A percentile compares a stretch with the other conserved stretches of the same genome.
Evolutionary conservation across 2,888 invertebrate species (phyloP).

Genomic region (Erpobdella octoculata): DNA sequence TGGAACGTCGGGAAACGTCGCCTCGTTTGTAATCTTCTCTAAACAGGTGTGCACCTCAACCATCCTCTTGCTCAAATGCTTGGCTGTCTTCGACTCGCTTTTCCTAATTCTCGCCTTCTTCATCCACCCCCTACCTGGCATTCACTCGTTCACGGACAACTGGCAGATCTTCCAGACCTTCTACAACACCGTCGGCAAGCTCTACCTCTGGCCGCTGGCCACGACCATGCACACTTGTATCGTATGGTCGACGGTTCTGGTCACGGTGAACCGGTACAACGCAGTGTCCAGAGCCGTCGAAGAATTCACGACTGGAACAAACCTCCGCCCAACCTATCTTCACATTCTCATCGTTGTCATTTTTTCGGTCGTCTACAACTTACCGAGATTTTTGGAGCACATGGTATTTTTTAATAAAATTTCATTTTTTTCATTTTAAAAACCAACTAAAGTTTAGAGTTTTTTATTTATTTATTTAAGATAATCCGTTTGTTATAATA

Average conservation of each 20-base stretch:
- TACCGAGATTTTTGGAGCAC: slow-evolving; percentile 38
- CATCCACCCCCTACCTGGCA: slow-evolving; percentile 28
- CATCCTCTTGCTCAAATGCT: slow-evolving; percentile 33
- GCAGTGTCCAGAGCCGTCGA: slow-evolving; percentile 33
- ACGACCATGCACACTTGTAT: slow-evolving; percentile 37
- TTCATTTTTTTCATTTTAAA: not conserved
- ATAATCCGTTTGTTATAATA: too few species aligned
- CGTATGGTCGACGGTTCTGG: slow-evolving; percentile 37
- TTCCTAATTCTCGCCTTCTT: slow-evolving; percentile 27
- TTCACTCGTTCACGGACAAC: slow-evolving; percentile 26
- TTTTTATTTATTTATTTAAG: too few species aligned
- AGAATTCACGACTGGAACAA: slow-evolving; percentile 18
- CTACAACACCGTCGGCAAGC: not conserved
- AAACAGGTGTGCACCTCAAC: slow-evolving; percentile 34
- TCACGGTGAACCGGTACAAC: slow-evolving; percentile 35
- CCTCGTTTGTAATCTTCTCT: slow-evolving; percentile 34
- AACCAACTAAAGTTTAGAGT: too few species aligned
- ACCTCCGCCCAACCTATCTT: slow-evolving; percentile 19
- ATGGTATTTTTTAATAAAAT: slow-evolving; percentile 8
- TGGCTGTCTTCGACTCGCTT: slow-evolving; percentile 28
- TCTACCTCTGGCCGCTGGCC: slow-evolving; percentile 36
- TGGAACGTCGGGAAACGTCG: slow-evolving; percentile 33
- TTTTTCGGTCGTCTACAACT: slow-evolving; percentile 36
- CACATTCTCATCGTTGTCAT: slow-evolving; percentile 33
- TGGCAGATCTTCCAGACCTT: slow-evolving; percentile 13